A percentile compares a stretch with the other conserved stretches of the same genome.
These are phyloP conservation scores for Colius striatus DNA, from an alignment of 2,113 vertebrate species.

Conservation along the genomic window DNA sequence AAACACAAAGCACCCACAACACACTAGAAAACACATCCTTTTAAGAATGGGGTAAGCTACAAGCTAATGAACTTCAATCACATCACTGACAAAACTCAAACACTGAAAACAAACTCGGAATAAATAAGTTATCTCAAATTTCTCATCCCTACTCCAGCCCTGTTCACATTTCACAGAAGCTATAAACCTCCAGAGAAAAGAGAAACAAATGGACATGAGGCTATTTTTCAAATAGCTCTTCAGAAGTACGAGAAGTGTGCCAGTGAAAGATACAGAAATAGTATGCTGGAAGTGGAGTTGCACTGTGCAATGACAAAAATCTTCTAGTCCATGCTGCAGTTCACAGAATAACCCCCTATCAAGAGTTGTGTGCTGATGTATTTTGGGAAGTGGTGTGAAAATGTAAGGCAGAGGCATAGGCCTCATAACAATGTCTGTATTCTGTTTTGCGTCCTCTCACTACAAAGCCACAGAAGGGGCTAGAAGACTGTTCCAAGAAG, in stretches of 20 bases:
- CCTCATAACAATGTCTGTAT: background rate
- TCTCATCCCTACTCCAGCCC: background rate
- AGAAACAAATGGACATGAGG: background rate
- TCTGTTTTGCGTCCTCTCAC: background rate
- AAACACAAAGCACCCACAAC: background rate
- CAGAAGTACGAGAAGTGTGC: background rate
- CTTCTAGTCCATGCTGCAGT: background rate
- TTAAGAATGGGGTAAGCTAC: background rate
- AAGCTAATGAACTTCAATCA: background rate
- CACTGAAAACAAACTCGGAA: background rate
- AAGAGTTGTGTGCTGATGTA: accelerated
- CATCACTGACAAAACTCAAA: background rate
- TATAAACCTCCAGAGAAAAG: background rate
- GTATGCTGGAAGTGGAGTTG: background rate
- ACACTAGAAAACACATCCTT: background rate
- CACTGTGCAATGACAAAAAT: background rate
- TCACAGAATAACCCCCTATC: background rate
- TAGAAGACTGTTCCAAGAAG: background rate
- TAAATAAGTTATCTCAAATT: background rate
- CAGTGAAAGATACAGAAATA: background rate
- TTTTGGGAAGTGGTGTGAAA: background rate
- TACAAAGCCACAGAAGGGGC: background rate
- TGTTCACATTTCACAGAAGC: background rate
- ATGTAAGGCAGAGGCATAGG: background rate
- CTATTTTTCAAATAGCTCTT: background rate